phyloP scores from a whole-genome alignment of 2,113 vertebrate genomes.

The Eublepharis macularius region DNA sequence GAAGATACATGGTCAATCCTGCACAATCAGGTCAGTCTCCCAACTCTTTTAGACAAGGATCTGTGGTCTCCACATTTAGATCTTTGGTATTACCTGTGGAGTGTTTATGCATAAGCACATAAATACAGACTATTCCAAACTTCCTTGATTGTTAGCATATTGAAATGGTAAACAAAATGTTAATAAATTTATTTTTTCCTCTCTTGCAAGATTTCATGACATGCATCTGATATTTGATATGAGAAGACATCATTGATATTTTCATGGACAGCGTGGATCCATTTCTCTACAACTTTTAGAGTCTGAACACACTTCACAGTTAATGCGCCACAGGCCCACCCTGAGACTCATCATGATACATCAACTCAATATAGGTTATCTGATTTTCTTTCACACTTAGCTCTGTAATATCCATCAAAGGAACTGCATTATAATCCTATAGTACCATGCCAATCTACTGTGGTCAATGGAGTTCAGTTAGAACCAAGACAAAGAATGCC shows the following conservation, averaged over 20 bases:
- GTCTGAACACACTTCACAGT: neutral
- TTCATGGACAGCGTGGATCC: neutral
- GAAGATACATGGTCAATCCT: neutral
- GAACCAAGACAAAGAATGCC: neutral
- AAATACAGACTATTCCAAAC: neutral
- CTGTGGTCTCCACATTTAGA: neutral
- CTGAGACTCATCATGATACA: neutral
- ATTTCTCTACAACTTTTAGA: neutral
- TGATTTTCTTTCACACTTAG: neutral
- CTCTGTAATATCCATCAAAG: neutral
- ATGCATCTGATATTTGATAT: neutral
- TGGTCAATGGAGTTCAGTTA: neutral
- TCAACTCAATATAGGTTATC: neutral
- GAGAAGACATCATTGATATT: neutral
- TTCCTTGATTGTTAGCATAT: neutral
- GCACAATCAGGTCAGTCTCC: neutral
- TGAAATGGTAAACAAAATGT: neutral
- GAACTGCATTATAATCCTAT: neutral
- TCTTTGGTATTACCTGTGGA: neutral
- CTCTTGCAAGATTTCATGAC: neutral
- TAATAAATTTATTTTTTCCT: neutral
- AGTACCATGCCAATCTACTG: neutral
- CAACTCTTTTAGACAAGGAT: neutral
- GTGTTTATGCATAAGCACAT: neutral
- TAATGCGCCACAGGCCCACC: neutral